These are phyloP conservation scores for Eidolon dupreanum DNA, from an alignment of 2,797 vertebrate genomes.

Conservation along the genomic window DNA sequence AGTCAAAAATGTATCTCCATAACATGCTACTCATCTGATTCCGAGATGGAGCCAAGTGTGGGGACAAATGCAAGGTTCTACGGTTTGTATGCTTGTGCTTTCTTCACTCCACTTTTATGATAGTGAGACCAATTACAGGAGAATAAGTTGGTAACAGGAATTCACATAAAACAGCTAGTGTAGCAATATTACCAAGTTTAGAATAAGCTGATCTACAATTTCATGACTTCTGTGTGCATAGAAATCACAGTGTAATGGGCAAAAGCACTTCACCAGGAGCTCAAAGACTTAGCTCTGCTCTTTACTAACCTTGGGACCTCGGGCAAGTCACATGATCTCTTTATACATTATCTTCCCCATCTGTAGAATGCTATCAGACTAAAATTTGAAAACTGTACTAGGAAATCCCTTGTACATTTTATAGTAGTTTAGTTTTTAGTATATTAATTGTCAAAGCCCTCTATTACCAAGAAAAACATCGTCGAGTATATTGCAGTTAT, in stretches of 20 bases:
- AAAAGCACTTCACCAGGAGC: not conserved
- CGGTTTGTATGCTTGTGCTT: not conserved
- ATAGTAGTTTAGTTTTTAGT: not conserved
- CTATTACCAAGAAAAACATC: conserved; percentile 25
- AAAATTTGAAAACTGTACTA: not conserved
- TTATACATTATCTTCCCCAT: not conserved
- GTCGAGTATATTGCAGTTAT: not conserved
- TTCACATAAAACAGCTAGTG: not conserved
- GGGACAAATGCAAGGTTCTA: not conserved
- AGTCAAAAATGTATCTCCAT: too few species aligned
- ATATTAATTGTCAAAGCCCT: not conserved
- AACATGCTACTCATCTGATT: not conserved
- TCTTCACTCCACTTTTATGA: not conserved
- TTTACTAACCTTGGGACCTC: not conserved
- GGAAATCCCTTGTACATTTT: not conserved
- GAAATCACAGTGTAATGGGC: not conserved
- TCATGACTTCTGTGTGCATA: not conserved
- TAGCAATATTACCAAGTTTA: not conserved
- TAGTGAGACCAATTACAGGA: not conserved
- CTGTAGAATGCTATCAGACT: not conserved
- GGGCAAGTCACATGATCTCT: not conserved
- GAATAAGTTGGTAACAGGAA: not conserved
- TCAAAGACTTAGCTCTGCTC: not conserved
- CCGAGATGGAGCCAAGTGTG: not conserved
- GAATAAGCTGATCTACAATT: not conserved